These are phyloP conservation scores for Rhagonycha fulva DNA, from an alignment of 2,888 invertebrate genomes.

Conservation along the genomic window DNA sequence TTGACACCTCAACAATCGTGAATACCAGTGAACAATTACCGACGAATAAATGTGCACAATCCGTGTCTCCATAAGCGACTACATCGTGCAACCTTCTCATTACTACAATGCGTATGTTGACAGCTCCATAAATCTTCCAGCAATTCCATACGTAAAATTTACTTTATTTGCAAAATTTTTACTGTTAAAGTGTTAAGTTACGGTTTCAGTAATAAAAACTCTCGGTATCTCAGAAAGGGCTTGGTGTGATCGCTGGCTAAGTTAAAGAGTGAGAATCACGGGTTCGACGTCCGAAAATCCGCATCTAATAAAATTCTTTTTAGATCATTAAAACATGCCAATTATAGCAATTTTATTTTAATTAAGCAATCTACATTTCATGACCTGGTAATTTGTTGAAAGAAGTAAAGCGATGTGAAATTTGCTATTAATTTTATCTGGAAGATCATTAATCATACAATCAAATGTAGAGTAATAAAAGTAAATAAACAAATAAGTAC, in stretches of 20 bases:
- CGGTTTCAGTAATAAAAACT: constrained; percentile 17
- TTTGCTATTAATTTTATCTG: background rate
- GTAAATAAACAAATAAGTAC: constrained; percentile 2
- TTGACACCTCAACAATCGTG: constrained; percentile 38
- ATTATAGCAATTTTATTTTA: background rate
- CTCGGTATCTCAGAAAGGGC: background rate
- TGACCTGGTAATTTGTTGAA: background rate
- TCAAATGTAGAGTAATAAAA: background rate
- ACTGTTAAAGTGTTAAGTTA: constrained; percentile 25
- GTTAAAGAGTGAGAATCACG: background rate
- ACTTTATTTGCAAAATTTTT: constrained; percentile 22
- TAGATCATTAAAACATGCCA: background rate
- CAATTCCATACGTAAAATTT: constrained; percentile 35
- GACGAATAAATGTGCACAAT: constrained; percentile 32
- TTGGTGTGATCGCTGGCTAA: background rate
- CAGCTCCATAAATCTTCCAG: constrained; percentile 38
- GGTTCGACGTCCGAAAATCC: background rate
- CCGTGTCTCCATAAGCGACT: constrained; percentile 39
- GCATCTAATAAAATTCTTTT: background rate
- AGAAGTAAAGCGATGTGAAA: background rate
- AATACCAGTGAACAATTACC: constrained; percentile 33
- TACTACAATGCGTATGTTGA: constrained; percentile 41
- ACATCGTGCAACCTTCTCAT: constrained; percentile 40
- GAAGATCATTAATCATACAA: background rate
- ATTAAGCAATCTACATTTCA: background rate